phyloP scores from a whole-genome alignment of 2,888 invertebrate species.

The Augochlorella aurata region DNA sequence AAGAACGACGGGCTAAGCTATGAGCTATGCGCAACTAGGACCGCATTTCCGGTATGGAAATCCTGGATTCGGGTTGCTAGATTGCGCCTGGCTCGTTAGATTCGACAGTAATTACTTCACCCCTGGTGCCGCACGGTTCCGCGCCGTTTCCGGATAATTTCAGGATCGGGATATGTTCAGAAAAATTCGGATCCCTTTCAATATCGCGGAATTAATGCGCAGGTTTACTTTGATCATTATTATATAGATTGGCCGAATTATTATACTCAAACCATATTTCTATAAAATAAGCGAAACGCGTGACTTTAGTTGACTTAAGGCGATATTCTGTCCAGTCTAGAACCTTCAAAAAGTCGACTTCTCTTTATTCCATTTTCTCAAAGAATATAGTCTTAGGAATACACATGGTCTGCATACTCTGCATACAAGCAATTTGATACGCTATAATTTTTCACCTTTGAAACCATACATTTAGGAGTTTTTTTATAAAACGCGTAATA shows the following conservation, averaged over 20 bases:
- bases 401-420: too few relatives aligned
- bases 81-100: constrained; percentile 40
- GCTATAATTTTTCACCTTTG: too few relatives aligned
- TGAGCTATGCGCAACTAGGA: constrained; percentile 30
- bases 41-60: constrained; percentile 39
- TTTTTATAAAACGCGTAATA: too few relatives aligned
- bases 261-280: too few relatives aligned
- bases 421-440: too few relatives aligned
- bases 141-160: background rate
- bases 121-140: background rate
- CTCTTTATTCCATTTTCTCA: too few relatives aligned
- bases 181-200: background rate
- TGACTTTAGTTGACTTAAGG: too few relatives aligned
- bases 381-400: too few relatives aligned
- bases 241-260: too few relatives aligned
- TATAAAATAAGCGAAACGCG: too few relatives aligned
- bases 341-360: background rate
- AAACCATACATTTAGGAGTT: too few relatives aligned
- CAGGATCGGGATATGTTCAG: background rate
- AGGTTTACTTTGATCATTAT: background rate
- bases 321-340: too few relatives aligned
- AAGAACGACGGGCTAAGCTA: constrained; percentile 31
- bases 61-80: constrained; percentile 43
- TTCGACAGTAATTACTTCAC: constrained; percentile 51
- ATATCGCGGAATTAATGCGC: background rate